A percentile compares a stretch with the other conserved stretches of the same genome.
Evolutionary conservation across 2,113 vertebrate species (phyloP).

Genomic region (Tachysurus fulvidraco): DNA sequence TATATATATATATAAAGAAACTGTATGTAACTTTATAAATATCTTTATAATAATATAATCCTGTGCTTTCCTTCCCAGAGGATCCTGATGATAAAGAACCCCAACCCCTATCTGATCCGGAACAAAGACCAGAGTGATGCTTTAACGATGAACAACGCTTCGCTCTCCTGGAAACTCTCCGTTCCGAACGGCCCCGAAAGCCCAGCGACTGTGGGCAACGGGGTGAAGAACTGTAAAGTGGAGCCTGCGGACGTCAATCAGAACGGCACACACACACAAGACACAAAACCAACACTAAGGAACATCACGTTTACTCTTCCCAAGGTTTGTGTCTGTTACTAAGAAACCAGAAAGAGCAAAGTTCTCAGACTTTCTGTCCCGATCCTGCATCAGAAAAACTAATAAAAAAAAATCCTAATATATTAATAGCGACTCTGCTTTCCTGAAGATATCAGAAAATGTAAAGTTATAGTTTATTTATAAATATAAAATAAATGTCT

Average conservation of each 20-base stretch:
- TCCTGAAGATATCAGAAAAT: background rate
- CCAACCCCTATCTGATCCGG: constrained; percentile 72
- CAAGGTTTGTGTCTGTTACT: constrained; percentile 67
- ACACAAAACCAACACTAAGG: constrained; percentile 57
- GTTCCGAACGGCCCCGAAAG: background rate
- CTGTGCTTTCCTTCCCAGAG: constrained; percentile 66
- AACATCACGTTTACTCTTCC: constrained; percentile 74
- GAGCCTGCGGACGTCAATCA: constrained; percentile 14
- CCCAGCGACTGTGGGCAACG: background rate
- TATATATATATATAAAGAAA: background rate
- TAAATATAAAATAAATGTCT: no score
- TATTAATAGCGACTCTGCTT: background rate
- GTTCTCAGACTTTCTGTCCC: background rate
- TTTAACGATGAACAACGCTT: constrained; percentile 75
- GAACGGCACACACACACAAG: background rate
- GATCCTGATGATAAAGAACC: constrained; percentile 75
- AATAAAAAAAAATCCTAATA: background rate
- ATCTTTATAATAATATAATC: background rate
- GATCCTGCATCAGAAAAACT: background rate
- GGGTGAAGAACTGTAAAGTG: background rate
- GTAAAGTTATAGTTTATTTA: background rate
- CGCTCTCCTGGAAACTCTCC: constrained; percentile 71
- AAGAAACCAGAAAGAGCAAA: background rate
- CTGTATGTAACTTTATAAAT: background rate
- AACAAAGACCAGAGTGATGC: constrained; percentile 64